Evolutionary conservation across 2,797 vertebrate species (phyloP).

Genomic region (Macropodus opercularis): DNA sequence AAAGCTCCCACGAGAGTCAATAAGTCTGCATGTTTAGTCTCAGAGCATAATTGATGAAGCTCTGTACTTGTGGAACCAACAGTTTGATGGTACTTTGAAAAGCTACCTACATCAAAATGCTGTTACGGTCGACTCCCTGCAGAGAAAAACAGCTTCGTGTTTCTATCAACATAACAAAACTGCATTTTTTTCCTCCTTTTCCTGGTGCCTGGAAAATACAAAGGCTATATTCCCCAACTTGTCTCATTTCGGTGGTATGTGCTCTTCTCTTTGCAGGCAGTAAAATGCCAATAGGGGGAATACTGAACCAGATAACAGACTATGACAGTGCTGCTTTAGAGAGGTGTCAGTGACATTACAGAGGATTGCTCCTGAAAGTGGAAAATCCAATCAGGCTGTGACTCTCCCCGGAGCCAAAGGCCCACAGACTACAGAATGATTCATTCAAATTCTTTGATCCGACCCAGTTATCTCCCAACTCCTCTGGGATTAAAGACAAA

Average conservation of each 20-base stretch:
- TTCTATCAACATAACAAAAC: conserved; percentile 54
- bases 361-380: conserved; percentile 69
- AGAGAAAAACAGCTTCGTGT: conserved; percentile 38
- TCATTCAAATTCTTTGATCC: conserved; percentile 71
- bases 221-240: conserved; percentile 49
- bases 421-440: conserved; percentile 55
- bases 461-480: conserved; percentile 47
- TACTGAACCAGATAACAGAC: conserved; percentile 68
- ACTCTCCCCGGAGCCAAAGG: conserved; percentile 57
- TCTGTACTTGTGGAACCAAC: conserved; percentile 37
- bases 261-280: conserved; percentile 50
- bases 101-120: conserved; percentile 41
- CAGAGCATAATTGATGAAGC: conserved; percentile 60
- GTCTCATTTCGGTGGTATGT: conserved; percentile 58
- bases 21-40: conserved; percentile 44
- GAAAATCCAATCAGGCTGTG: conserved; percentile 75
- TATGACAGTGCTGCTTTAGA: conserved; percentile 63
- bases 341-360: conserved; percentile 68
- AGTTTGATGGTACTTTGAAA: conserved; percentile 33
- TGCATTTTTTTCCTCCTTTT: conserved; percentile 6
- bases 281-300: conserved; percentile 68
- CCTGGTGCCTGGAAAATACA: conserved; percentile 52
- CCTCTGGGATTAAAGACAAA: conserved; percentile 49
- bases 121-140: conserved; percentile 41
- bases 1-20: conserved; percentile 49